Evolutionary conservation across 2,888 invertebrate genomes (phyloP).

Genomic region (Conchocele bisecta): DNA sequence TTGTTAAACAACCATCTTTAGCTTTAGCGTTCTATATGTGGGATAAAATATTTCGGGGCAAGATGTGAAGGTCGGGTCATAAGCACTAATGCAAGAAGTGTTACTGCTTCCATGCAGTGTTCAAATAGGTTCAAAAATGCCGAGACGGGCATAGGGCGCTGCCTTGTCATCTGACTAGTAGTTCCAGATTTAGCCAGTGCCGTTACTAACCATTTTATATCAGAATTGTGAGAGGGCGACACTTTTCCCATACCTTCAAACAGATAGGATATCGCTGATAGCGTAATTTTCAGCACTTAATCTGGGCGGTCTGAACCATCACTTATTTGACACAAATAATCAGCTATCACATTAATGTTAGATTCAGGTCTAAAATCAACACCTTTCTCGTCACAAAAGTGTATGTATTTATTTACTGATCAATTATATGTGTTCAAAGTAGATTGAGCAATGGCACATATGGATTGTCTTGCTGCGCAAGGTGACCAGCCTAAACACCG

Average conservation of each 20-base stretch:
- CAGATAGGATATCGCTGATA: neutral
- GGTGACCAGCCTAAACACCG: conserved; percentile 3
- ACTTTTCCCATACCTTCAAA: conserved; percentile 11
- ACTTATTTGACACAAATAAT: neutral
- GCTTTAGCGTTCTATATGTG: too few species aligned
- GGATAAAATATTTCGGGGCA: too few species aligned
- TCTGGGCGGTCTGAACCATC: conserved; percentile 10
- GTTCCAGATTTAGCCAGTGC: conserved; percentile 15
- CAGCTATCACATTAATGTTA: neutral
- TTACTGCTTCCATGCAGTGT: conserved; percentile 4
- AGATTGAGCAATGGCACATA: conserved; percentile 5
- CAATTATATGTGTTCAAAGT: neutral
- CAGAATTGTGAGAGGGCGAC: neutral
- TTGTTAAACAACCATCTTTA: conserved; percentile 15
- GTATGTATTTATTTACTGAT: neutral
- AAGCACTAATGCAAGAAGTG: conserved; percentile 5
- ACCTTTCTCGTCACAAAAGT: neutral
- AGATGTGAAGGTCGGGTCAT: conserved; percentile 23
- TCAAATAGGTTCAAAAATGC: conserved; percentile 2
- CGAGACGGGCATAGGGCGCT: conserved; percentile 13
- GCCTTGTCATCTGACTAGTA: neutral
- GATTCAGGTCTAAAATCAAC: neutral
- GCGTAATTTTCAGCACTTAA: neutral
- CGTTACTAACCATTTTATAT: conserved; percentile 2
- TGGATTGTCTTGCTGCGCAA: conserved; percentile 9